A percentile compares a stretch with the other conserved stretches of the same genome.
Evolutionary conservation across 2,113 vertebrate genomes (phyloP).

Genomic region (Vulpes vulpes): DNA sequence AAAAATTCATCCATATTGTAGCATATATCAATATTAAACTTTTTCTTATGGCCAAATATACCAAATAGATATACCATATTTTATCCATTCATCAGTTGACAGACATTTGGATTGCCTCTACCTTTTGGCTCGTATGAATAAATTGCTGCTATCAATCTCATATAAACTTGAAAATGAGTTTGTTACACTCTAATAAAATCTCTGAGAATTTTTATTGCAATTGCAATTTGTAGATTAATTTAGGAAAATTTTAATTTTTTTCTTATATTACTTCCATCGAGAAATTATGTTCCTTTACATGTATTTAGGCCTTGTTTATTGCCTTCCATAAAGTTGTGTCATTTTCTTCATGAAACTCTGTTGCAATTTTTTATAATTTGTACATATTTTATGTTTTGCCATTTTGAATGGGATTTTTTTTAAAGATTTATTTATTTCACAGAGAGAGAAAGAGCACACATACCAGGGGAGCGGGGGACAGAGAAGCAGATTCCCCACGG

Average conservation of each 20-base stretch:
- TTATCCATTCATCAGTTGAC: neutral
- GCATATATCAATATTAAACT: neutral
- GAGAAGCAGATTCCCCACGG: too few relatives aligned
- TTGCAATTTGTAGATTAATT: neutral
- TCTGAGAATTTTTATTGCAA: neutral
- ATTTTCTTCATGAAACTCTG: constrained; percentile 23
- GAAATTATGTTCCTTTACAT: neutral
- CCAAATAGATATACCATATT: neutral
- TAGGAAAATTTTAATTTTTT: neutral
- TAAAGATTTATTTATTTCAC: too few relatives aligned
- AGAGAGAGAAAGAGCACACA: too few relatives aligned
- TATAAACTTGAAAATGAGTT: neutral
- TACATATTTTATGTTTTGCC: neutral
- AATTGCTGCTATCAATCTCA: neutral
- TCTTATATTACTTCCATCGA: neutral
- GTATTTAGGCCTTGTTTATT: neutral
- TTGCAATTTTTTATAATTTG: neutral
- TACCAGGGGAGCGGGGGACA: too few relatives aligned
- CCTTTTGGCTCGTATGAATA: neutral
- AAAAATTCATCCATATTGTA: neutral
- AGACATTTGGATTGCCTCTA: neutral
- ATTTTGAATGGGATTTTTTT: constrained; percentile 30
- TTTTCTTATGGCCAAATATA: neutral
- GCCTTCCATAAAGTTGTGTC: neutral
- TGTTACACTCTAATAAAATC: neutral